phyloP scores from a whole-genome alignment of 2,797 vertebrate genomes.

The Chloroceryle amazona region DNA sequence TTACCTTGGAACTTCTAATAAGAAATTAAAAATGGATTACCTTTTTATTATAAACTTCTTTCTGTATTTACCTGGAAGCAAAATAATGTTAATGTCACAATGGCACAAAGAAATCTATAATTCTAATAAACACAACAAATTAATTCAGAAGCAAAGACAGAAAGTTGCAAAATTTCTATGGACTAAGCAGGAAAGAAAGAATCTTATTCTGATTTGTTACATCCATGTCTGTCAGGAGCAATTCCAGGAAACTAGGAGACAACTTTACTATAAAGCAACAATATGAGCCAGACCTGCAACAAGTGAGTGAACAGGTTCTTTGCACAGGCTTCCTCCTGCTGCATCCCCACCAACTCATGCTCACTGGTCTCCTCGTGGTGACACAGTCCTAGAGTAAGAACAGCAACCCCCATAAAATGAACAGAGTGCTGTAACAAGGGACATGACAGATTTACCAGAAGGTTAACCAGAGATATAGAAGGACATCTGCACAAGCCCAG shows the following conservation, averaged over 20 bases:
- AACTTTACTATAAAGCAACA: not conserved
- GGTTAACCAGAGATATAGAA: not conserved
- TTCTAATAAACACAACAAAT: not conserved
- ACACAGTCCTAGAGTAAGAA: not conserved
- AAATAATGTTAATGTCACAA: constrained; percentile 56
- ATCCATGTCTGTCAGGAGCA: not conserved
- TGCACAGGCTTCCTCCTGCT: not conserved
- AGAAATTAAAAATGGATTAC: constrained; percentile 73
- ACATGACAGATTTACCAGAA: not conserved
- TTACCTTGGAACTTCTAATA: not conserved
- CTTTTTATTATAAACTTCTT: constrained; percentile 61
- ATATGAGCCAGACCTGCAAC: not conserved
- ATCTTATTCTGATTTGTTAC: not conserved
- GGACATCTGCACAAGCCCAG: not conserved
- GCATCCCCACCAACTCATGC: not conserved
- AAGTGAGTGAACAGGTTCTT: not conserved
- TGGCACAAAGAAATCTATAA: not conserved
- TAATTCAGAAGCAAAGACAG: not conserved
- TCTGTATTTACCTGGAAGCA: constrained; percentile 73
- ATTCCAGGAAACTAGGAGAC: not conserved
- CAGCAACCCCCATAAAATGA: not conserved
- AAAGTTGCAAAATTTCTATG: not conserved
- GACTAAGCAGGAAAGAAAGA: not conserved
- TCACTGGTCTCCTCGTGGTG: not conserved
- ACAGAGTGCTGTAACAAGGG: not conserved